Conservation (phyloP, 1,140 invertebrate genomes). For the Colletes gigas region DNA sequence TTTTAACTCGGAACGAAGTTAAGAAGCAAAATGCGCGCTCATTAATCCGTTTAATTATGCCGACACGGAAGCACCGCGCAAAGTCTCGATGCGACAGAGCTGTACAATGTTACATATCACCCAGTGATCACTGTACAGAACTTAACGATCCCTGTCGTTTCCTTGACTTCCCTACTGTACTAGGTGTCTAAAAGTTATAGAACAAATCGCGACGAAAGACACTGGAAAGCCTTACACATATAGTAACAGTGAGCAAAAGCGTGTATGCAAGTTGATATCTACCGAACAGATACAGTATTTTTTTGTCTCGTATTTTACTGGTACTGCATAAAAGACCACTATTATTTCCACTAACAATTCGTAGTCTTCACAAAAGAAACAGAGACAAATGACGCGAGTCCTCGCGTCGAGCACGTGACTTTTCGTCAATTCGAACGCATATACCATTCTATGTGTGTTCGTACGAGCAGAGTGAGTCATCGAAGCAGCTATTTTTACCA, state of each 20-base stretch:
- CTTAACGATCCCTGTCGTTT: slow-evolving; percentile 44
- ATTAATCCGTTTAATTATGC: slow-evolving; percentile 58
- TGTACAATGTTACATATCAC: slow-evolving; percentile 27
- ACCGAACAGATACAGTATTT: neutral
- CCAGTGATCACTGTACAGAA: slow-evolving; percentile 25
- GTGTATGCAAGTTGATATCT: neutral
- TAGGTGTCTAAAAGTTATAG: neutral
- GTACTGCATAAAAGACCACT: neutral
- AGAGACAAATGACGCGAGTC: neutral
- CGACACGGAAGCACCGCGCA: slow-evolving; percentile 47
- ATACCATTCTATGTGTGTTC: neutral
- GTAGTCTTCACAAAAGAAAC: neutral
- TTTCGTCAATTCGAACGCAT: neutral
- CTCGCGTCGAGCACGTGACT: neutral
- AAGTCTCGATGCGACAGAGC: slow-evolving; percentile 42
- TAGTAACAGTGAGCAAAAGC: slow-evolving; percentile 3
- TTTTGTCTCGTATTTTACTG: neutral
- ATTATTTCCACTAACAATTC: neutral
- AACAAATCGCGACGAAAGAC: no score
- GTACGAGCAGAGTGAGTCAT: neutral
- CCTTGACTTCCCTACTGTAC: slow-evolving; percentile 31
- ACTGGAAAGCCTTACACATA: neutral
- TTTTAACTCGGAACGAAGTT: slow-evolving; percentile 1
- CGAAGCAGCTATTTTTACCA: neutral
- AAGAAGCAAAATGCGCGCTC: slow-evolving; percentile 37